Evolutionary conservation across 2,797 vertebrate species (phyloP).

Genomic region (Muscicapa comitata): DNA sequence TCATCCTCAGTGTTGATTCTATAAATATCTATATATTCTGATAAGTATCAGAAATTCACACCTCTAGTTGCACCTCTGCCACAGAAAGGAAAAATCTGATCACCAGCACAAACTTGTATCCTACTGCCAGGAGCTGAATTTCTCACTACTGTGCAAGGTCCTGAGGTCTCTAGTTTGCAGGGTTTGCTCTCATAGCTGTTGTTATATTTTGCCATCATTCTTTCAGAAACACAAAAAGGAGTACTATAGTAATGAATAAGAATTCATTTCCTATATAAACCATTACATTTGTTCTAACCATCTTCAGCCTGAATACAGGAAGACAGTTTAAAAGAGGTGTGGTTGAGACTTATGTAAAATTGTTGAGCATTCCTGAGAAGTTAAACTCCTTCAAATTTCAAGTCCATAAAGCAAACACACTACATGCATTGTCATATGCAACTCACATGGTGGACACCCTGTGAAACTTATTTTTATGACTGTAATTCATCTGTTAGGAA

Average conservation of each 20-base stretch:
- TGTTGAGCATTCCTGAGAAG: background rate
- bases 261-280: background rate
- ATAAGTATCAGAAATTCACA: background rate
- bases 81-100: background rate
- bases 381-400: background rate
- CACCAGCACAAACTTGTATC: background rate
- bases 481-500: background rate
- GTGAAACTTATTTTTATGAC: background rate
- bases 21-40: background rate
- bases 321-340: background rate
- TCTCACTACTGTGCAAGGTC: background rate
- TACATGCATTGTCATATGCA: background rate
- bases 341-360: background rate
- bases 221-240: background rate
- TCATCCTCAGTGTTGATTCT: background rate
- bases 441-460: accelerated
- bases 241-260: background rate
- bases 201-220: background rate
- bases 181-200: background rate
- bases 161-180: background rate
- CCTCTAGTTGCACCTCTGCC: background rate
- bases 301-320: background rate
- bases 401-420: background rate
- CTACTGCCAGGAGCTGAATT: background rate
- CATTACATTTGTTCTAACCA: background rate